These are phyloP conservation scores for Tretioscincus oriximinensis DNA, from an alignment of 2,113 vertebrate species.

Conservation along the genomic window DNA sequence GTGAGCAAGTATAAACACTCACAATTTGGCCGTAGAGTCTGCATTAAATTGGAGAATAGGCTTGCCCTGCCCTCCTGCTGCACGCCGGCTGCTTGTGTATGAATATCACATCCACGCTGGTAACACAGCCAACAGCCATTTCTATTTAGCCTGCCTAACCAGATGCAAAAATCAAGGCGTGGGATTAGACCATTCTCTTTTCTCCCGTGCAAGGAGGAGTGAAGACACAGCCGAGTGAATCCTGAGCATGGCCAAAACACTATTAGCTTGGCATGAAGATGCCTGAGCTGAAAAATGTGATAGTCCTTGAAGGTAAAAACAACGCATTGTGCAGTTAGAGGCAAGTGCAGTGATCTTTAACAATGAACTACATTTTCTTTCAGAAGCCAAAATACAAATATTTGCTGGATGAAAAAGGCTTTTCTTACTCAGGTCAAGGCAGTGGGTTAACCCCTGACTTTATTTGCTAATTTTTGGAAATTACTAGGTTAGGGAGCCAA, in stretches of 20 bases:
- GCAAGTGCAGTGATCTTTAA: neutral
- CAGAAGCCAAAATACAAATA: neutral
- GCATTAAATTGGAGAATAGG: neutral
- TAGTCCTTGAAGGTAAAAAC: neutral
- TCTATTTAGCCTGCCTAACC: conserved; percentile 49
- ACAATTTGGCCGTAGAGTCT: conserved; percentile 33
- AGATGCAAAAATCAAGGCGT: conserved; percentile 34
- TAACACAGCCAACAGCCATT: conserved; percentile 49
- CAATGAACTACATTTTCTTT: neutral
- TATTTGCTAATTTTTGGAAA: too few relatives aligned
- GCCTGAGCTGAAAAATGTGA: neutral
- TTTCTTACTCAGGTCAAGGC: too few relatives aligned
- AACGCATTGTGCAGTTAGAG: neutral
- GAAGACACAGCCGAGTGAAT: neutral
- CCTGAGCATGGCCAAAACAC: neutral
- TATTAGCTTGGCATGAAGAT: neutral
- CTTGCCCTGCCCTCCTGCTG: neutral
- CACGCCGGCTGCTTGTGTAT: neutral
- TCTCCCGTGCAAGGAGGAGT: neutral
- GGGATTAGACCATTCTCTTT: neutral
- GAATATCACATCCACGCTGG: conserved; percentile 34
- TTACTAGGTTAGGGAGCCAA: too few relatives aligned
- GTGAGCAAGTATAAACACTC: neutral
- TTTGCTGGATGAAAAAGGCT: neutral
- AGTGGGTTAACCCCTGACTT: too few relatives aligned